A percentile compares a stretch with the other conserved stretches of the same genome.
Evolutionary conservation across 2,888 invertebrate species (phyloP).

Genomic region (Dynastes maya): DNA sequence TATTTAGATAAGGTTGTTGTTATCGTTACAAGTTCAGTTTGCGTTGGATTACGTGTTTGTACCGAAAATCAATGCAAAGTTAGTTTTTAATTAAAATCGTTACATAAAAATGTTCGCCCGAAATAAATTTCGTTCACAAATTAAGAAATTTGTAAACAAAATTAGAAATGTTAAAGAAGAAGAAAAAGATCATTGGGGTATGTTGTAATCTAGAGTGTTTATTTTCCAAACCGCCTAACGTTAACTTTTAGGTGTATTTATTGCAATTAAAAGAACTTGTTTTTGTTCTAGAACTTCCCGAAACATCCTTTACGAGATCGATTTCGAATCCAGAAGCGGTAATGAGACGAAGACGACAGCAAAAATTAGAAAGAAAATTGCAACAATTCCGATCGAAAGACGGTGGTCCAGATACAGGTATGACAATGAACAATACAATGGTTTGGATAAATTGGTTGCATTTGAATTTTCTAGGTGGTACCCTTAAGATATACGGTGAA

Average conservation of each 20-base stretch:
- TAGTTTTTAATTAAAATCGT: neutral
- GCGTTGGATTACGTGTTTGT: neutral
- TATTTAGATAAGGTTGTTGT: constrained; percentile 11
- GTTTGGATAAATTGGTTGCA: neutral
- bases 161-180: constrained; percentile 21
- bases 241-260: neutral
- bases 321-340: constrained; percentile 99
- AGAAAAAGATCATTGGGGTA: constrained; percentile 7
- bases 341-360: constrained; percentile 96
- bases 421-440: constrained; percentile 6
- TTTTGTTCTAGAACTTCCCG: constrained; percentile 85
- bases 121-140: constrained; percentile 11
- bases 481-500: constrained; percentile 96
- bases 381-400: constrained; percentile 96
- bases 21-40: constrained; percentile 15
- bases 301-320: constrained; percentile 98
- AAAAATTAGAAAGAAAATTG: constrained; percentile 96
- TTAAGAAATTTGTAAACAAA: constrained; percentile 23
- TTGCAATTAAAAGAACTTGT: neutral
- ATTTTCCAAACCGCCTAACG: neutral
- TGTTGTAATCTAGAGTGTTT: neutral
- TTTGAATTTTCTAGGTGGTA: constrained; percentile 77
- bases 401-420: constrained; percentile 93
- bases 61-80: neutral
- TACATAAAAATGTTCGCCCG: constrained; percentile 21